Base-by-base conservation (phyloP, 2,888 invertebrate genomes). In the Nymphalis polychloros region DNA sequence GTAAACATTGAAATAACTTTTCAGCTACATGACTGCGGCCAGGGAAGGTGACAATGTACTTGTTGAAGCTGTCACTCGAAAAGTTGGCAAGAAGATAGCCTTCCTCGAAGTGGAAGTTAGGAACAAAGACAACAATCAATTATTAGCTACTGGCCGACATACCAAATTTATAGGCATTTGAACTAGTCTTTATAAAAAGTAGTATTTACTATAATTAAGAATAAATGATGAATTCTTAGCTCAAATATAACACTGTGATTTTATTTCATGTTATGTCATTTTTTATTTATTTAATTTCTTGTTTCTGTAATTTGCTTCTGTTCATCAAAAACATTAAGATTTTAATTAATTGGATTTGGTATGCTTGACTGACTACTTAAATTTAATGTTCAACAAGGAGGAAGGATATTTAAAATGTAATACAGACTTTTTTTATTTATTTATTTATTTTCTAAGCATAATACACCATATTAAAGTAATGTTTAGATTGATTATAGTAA, bases 61-160 rank as follows among this genome's bases (percentile, higher is more conserved):
- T 72, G 94, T 98, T 8, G 96, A 97, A 82, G 97, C 97, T 0
- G 93, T 93, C 68, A 97, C 97, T 0, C 85, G 95, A 35, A 96
- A 95, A 86, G 91, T 94, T 53, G 98, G 98, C 1, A 95, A 94
- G 77, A 95, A 94, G 61, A 87, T 98, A 71, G 98, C 97, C 0
- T 98, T 97, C 83, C 90, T 98, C 13, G 95, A 96, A 77, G 96
- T 97, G 17, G 95, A 96, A 76, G 93, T 98, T 1, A 94, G 93
- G 55, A 96, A 96, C 71, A 97, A 97, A 85, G 90, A 93, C 8
- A 95, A 94, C 70, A 96, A 96, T 64, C 92, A 93, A 59, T 77
- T 98, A 1, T 84, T 98, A 62, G 98, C 97, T 6, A 95, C 94
- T 72, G 98, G 97, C 50, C 94, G 94, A 68, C 98, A 98, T 82